Percentiles rank a stretch among this genome's conserved stretches.
phyloP scores from a whole-genome alignment of 1,140 invertebrate genomes.

The Drosophila lini region DNA sequence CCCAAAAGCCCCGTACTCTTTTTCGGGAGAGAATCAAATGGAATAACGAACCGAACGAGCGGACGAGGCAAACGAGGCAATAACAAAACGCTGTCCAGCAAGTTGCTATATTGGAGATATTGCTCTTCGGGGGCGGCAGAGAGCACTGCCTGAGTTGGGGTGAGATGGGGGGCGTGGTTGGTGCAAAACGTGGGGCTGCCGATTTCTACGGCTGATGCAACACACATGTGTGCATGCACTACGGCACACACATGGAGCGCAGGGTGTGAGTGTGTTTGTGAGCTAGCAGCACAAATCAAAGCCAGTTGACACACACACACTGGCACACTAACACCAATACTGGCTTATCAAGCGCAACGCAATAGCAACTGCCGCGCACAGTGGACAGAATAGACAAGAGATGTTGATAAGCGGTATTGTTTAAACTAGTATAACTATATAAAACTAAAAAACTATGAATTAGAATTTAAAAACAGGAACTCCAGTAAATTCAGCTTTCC shows the following conservation, averaged over 20 bases:
- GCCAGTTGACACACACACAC: constrained; percentile 74
- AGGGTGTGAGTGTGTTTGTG: constrained; percentile 9
- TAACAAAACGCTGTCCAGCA: constrained; percentile 59
- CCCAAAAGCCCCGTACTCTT: constrained; percentile 5
- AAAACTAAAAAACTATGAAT: not conserved
- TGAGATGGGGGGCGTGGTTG: constrained; percentile 55
- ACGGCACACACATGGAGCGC: constrained; percentile 14
- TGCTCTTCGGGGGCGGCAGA: constrained; percentile 37
- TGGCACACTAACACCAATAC: constrained; percentile 53
- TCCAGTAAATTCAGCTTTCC: no score
- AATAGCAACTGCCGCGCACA: constrained; percentile 61
- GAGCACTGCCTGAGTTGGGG: constrained; percentile 24
- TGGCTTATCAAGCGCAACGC: constrained; percentile 76
- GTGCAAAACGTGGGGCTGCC: constrained; percentile 68
- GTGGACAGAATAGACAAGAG: constrained; percentile 9
- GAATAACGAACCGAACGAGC: constrained; percentile 35
- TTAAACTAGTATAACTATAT: not conserved
- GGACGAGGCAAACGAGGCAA: constrained; percentile 37
- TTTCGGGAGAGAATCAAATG: constrained; percentile 43
- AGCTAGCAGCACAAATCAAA: constrained; percentile 63
- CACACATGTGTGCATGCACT: constrained; percentile 58
- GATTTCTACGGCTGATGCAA: constrained; percentile 81
- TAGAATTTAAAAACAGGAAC: no score
- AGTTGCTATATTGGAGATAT: constrained; percentile 68
- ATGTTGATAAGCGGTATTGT: not conserved